Conservation (phyloP, 2,797 vertebrate genomes). For the Notoglanidium macrostoma region DNA sequence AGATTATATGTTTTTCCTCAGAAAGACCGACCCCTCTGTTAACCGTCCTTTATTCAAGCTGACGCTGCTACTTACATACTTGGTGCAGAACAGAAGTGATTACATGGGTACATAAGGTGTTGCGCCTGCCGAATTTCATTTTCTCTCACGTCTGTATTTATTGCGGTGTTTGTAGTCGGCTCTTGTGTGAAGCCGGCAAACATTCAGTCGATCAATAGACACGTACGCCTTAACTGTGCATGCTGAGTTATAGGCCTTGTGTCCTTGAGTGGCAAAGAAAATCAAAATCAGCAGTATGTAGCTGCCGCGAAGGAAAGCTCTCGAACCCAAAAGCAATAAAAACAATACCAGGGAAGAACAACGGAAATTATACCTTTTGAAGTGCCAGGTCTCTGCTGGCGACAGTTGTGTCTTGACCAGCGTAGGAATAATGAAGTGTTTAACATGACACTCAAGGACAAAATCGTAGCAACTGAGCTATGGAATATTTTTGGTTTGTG, state of each 20-base stretch:
- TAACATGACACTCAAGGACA: not conserved
- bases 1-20: not conserved
- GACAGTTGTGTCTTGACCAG: not conserved
- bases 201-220: conserved; percentile 42
- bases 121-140: conserved; percentile 35
- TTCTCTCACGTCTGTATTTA: conserved; percentile 42
- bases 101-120: not conserved
- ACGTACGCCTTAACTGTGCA: conserved; percentile 12
- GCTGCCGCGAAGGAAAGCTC: not conserved
- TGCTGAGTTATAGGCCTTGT: conserved; percentile 24
- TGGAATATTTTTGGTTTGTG: not conserved
- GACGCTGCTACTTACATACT: conserved; percentile 1
- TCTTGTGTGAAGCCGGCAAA: conserved; percentile 40
- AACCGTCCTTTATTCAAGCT: conserved; percentile 2
- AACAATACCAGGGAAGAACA: conserved; percentile 1
- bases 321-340: conserved; percentile 11
- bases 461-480: not conserved
- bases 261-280: conserved; percentile 39
- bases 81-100: conserved; percentile 25
- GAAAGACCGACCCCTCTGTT: not conserved
- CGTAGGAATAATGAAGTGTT: conserved; percentile 9
- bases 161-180: conserved; percentile 16
- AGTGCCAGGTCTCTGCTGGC: not conserved
- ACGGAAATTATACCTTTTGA: not conserved
- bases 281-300: not conserved